phyloP scores from a whole-genome alignment of 1,140 invertebrate species.

The Temnothorax longispinosus region DNA sequence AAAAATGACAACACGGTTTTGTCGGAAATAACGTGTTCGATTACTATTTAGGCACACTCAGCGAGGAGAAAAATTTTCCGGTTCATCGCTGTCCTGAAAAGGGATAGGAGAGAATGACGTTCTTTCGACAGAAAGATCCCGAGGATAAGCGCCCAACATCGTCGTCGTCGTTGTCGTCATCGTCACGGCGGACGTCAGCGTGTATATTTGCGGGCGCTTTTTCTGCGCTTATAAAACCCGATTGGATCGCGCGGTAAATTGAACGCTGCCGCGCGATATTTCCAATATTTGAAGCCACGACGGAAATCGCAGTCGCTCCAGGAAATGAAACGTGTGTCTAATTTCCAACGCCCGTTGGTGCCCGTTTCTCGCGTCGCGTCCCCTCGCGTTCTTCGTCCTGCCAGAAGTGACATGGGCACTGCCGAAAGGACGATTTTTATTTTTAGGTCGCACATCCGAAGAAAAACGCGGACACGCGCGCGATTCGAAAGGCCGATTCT shows the following conservation, averaged over 20 bases:
- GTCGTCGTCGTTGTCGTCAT: background rate
- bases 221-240: slow-evolving; percentile 79
- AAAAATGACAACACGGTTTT: background rate
- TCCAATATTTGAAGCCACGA: slow-evolving; percentile 83
- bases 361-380: slow-evolving; percentile 41
- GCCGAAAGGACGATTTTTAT: slow-evolving; percentile 55
- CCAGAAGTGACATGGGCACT: slow-evolving; percentile 39
- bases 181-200: slow-evolving; percentile 6
- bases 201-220: slow-evolving; percentile 63
- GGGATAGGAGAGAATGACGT: slow-evolving; percentile 14
- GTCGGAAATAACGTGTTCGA: slow-evolving; percentile 25
- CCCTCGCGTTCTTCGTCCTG: slow-evolving; percentile 45
- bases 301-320: slow-evolving; percentile 83
- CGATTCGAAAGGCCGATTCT: background rate
- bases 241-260: slow-evolving; percentile 80
- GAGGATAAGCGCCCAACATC: slow-evolving; percentile 28
- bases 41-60: slow-evolving; percentile 28
- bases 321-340: slow-evolving; percentile 86
- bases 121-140: slow-evolving; percentile 27
- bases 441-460: slow-evolving; percentile 41
- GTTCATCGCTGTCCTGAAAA: background rate
- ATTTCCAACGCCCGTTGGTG: slow-evolving; percentile 81
- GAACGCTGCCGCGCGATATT: slow-evolving; percentile 80
- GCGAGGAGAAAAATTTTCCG: slow-evolving; percentile 27
- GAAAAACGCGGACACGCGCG: slow-evolving; percentile 31